Conservation (phyloP, 1,140 invertebrate species). For the Diuraphis noxia region DNA sequence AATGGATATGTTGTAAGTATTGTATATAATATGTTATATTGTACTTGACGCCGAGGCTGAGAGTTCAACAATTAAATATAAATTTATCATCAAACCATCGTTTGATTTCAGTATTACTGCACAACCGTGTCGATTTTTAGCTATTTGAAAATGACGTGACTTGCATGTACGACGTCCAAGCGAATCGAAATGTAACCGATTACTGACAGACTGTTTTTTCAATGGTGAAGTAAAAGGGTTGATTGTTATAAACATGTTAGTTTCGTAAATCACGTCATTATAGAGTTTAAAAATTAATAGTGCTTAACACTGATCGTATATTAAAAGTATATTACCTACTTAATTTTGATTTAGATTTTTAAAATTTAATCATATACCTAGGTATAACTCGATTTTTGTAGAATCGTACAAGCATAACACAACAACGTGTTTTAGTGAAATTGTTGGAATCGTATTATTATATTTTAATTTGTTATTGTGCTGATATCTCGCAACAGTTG, state of each 20-base stretch:
- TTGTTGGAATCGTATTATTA: background rate
- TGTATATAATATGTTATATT: background rate
- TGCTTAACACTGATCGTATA: background rate
- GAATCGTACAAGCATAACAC: background rate
- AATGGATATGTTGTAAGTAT: too few relatives aligned
- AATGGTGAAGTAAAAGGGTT: background rate
- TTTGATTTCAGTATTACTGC: background rate
- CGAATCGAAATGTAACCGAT: background rate
- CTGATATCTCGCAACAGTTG: background rate
- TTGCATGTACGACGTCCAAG: too few relatives aligned
- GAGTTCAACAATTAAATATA: background rate
- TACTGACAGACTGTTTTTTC: background rate
- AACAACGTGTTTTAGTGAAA: background rate
- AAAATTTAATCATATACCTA: background rate
- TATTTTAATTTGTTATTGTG: background rate
- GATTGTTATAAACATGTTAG: background rate
- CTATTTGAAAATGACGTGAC: background rate
- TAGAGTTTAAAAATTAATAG: background rate
- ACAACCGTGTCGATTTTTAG: background rate
- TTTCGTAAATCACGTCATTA: background rate
- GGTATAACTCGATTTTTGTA: background rate
- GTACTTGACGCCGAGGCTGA: background rate
- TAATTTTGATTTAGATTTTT: background rate
- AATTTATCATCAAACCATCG: background rate
- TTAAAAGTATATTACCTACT: background rate